Base-by-base conservation (phyloP, 2,888 invertebrate genomes). In the Sepiola atlantica region DNA sequence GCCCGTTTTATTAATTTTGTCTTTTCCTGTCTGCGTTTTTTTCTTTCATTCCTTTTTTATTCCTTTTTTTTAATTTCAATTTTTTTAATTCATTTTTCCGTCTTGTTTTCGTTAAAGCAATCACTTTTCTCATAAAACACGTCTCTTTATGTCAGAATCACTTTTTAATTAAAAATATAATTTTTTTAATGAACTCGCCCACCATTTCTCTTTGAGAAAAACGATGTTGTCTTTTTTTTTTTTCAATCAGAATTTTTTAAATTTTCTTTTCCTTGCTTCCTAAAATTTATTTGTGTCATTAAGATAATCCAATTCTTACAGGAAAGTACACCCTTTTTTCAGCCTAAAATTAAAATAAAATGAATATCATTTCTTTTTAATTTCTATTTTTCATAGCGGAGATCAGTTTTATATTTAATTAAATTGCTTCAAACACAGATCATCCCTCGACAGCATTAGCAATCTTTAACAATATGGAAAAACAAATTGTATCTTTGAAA, bases 101-200 rank as follows among this genome's bases (percentile, higher is more conserved):
- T 61, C 28, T 3, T 28, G 57, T 61, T 61, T 61, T 61, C 57
- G n/a, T 77, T 77, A 28, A 77, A 77, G 77, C n/a, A 77, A 77
- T 77, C 77, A 77, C 77, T 77, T 77, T 77, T 77, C 77, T n/a
- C 77, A 77, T 77, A 77, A 77, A 77, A 77, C 77, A n/a, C 77
- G 77, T 77, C 77, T 77, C 77, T 77, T 77, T 77, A 77, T 77
- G 77, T 77, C n/a, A 12, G 10, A 77, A 77, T 77, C 77, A 77
- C 77, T 77, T 77, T 77, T 77, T 77, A 77, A 77, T 77, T 77
- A 77, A 77, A 77, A 77, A 77, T 77, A 28, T 77, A 77, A 77
- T 77, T 77, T 77, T 77, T 77, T 77, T 77, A 77, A 77, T 77
- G 77, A 77, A 77, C 77, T 77, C 28, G 14, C 14, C 28, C 77